phyloP scores from a whole-genome alignment of 2,113 vertebrate species.

The Kryptolebias marmoratus region DNA sequence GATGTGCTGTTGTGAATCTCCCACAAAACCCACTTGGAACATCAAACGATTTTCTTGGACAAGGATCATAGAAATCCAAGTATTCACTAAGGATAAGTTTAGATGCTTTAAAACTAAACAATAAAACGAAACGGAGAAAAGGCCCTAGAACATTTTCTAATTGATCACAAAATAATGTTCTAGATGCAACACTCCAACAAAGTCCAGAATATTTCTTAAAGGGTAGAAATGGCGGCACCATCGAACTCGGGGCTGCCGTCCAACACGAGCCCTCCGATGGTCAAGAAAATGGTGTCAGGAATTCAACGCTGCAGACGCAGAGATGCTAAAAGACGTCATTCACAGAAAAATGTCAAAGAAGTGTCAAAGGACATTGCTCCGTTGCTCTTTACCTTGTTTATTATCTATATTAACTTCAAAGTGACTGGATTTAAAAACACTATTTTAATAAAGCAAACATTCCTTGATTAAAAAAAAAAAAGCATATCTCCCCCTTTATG shows the following conservation, averaged over 20 bases:
- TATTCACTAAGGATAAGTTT: conserved; percentile 51
- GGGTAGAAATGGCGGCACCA: neutral
- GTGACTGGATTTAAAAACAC: too few species aligned
- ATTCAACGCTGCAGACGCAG: neutral
- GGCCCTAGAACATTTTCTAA: conserved; percentile 11
- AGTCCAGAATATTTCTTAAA: neutral
- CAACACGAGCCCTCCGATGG: neutral
- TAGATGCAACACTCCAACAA: neutral
- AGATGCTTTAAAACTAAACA: conserved; percentile 39
- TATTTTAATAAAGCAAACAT: too few species aligned
- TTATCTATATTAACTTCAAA: too few species aligned
- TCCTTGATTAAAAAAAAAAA: too few species aligned
- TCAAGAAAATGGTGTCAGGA: neutral
- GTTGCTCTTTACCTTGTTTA: too few species aligned
- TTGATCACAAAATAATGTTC: conserved; percentile 21
- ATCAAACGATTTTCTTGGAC: conserved; percentile 62
- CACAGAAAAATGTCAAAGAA: neutral
- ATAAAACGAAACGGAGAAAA: conserved; percentile 30
- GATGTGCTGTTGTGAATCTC: conserved; percentile 36
- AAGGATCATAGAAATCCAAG: conserved; percentile 52
- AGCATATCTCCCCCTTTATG: too few species aligned
- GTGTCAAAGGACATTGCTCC: too few species aligned
- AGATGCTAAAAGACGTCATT: neutral
- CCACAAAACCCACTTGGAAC: conserved; percentile 40
- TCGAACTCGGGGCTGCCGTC: neutral